These are phyloP conservation scores for Lepidonotus clava DNA, from an alignment of 2,888 invertebrate genomes.

Conservation along the genomic window DNA sequence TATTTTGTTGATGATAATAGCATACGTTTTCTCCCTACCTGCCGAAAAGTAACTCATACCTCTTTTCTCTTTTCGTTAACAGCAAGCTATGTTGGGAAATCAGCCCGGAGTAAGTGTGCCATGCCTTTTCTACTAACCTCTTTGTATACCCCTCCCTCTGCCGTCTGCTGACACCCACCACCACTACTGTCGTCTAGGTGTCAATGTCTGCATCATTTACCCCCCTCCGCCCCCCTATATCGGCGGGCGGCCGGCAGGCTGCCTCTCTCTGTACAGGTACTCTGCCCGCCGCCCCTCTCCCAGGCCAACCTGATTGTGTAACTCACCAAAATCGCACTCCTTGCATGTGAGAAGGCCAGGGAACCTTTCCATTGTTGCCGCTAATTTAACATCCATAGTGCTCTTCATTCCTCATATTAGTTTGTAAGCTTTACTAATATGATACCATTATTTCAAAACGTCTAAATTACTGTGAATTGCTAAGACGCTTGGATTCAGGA, in stretches of 20 bases:
- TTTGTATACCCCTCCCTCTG: background rate
- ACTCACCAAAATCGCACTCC: constrained; percentile 42
- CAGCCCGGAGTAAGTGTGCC: constrained; percentile 45
- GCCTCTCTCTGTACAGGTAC: background rate
- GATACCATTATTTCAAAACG: no score
- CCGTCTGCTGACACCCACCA: constrained; percentile 25
- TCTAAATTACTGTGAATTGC: no score
- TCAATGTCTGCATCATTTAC: constrained; percentile 42
- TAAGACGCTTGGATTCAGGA: no score
- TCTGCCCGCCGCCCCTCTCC: background rate
- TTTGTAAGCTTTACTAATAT: no score
- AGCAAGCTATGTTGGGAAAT: constrained; percentile 52
- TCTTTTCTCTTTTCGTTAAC: constrained; percentile 46
- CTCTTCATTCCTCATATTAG: no score
- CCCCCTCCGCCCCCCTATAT: background rate
- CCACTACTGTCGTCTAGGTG: constrained; percentile 49
- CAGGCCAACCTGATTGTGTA: background rate
- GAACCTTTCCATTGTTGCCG: no score
- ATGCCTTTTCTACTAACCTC: constrained; percentile 20
- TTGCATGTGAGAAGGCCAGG: constrained; percentile 20
- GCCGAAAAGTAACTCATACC: background rate
- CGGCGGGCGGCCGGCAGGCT: background rate
- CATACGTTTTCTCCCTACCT: no score
- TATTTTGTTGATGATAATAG: no score
- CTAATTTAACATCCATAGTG: no score